phyloP scores from a whole-genome alignment of 2,113 vertebrate genomes.

The Phaetusa simplex region DNA sequence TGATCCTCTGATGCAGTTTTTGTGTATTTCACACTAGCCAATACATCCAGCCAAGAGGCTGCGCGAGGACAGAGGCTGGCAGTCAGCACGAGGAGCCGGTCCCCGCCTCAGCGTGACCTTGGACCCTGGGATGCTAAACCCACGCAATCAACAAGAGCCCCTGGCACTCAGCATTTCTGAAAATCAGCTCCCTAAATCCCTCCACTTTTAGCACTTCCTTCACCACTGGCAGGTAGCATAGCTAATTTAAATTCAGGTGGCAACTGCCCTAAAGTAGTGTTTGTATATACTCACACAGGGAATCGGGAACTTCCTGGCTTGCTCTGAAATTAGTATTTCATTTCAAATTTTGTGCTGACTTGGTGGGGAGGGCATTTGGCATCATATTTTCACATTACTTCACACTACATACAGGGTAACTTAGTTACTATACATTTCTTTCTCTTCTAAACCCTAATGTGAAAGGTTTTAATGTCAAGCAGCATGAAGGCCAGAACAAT shows the following conservation, averaged over 20 bases:
- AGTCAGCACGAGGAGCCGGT: not conserved
- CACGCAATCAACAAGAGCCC: not conserved
- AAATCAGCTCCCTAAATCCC: not conserved
- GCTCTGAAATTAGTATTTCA: not conserved
- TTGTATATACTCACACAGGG: not conserved
- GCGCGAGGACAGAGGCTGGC: not conserved
- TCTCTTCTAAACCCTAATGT: not conserved
- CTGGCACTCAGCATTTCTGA: not conserved
- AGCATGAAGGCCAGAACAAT: slow-evolving; percentile 25
- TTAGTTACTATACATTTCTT: not conserved
- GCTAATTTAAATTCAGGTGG: slow-evolving; percentile 14
- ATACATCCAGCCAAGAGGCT: not conserved
- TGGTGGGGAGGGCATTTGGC: not conserved
- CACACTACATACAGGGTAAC: not conserved
- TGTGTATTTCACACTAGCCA: not conserved
- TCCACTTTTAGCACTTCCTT: not conserved
- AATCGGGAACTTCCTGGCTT: slow-evolving; percentile 8
- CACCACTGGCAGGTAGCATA: not conserved
- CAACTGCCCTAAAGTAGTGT: not conserved
- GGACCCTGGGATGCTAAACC: not conserved
- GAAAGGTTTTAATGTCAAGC: slow-evolving; percentile 35
- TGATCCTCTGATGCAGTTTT: slow-evolving; percentile 17
- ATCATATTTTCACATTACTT: not conserved
- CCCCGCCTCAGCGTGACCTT: not conserved
- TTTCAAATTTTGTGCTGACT: slow-evolving; percentile 10